Evolutionary conservation across 2,888 invertebrate species (phyloP), one percentile per base, ranked within the genome.

Genomic region (Pristionchus entomophagus): DNA sequence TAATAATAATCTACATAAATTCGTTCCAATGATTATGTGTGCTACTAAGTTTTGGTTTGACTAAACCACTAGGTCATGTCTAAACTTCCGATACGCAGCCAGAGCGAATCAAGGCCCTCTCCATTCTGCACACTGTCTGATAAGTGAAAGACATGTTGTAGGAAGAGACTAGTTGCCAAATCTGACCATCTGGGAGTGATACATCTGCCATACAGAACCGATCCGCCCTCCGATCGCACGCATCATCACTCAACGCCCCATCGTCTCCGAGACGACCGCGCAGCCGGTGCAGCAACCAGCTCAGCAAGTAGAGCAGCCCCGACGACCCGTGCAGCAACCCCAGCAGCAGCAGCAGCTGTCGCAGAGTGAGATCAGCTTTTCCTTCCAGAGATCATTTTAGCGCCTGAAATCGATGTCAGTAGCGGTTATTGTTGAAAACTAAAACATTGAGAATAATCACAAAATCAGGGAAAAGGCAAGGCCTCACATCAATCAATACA

Each of bases 271-370:
- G 22, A 65, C 69, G 14, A 62, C 56, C 6, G 45, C 51, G 51
- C 69, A 45, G 65, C 65, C 45, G 41, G 38, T 84, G 84, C 65
- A 84, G 69, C 65, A 84, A 26, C 84, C 35, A 0, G 35, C 26
- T 35, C 49, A 41, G 84, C 69, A 49, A 29, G 49, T 65, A 29
- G 32, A 51, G 65, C 49, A 62, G n/a, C 59, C 83, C 10, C 56
- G 59, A n/a, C 56, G 51, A 56, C 56, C 62, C 38, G 65, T 45
- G 51, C 69, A 69, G 53, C 59, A 59, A 35, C 35, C 14, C 10
- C 65, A 62, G 8, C 4, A 5, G 6, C 26, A 35, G 69, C 69
- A 83, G 77, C 65, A 62, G 8, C 4, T 12, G 6, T 14, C 22
- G 69, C 69, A 83, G 77, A 41, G 49, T 51, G 80, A 56, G 41